Evolutionary conservation across 2,113 vertebrate species (phyloP).

Genomic region (Pontoporia blainvillei): DNA sequence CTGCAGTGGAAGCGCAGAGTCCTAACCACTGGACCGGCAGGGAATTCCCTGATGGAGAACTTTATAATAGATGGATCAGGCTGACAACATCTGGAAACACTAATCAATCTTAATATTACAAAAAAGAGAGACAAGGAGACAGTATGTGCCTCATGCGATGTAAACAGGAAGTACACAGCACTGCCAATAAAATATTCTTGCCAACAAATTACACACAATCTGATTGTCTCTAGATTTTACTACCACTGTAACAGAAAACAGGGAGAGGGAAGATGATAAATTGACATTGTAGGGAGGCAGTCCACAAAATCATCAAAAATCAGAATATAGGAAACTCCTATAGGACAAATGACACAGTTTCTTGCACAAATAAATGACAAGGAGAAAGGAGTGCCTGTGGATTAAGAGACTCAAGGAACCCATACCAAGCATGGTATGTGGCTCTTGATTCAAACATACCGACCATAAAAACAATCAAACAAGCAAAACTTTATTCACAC

Average conservation of each 20-base stretch:
- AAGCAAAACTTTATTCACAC: not conserved
- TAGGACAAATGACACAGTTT: not conserved
- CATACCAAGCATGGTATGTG: not conserved
- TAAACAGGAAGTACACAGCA: not conserved
- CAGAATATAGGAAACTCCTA: not conserved
- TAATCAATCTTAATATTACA: not conserved
- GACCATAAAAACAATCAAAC: not conserved
- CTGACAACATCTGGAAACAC: not conserved
- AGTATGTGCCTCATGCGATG: not conserved
- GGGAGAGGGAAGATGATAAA: not conserved
- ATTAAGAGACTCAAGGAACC: not conserved
- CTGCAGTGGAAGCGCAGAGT: too few relatives aligned
- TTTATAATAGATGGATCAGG: not conserved
- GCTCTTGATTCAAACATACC: not conserved
- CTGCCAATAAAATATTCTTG: not conserved
- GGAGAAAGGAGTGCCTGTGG: not conserved
- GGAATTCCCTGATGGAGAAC: not conserved
- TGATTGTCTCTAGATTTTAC: not conserved
- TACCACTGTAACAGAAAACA: not conserved
- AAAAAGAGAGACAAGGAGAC: not conserved
- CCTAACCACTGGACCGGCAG: too few relatives aligned
- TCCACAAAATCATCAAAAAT: not conserved
- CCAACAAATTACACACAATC: not conserved
- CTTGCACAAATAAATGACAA: not conserved
- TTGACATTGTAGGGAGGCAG: not conserved